Base-by-base conservation (phyloP, 2,888 invertebrate species). In the Candidula unifasciata region DNA sequence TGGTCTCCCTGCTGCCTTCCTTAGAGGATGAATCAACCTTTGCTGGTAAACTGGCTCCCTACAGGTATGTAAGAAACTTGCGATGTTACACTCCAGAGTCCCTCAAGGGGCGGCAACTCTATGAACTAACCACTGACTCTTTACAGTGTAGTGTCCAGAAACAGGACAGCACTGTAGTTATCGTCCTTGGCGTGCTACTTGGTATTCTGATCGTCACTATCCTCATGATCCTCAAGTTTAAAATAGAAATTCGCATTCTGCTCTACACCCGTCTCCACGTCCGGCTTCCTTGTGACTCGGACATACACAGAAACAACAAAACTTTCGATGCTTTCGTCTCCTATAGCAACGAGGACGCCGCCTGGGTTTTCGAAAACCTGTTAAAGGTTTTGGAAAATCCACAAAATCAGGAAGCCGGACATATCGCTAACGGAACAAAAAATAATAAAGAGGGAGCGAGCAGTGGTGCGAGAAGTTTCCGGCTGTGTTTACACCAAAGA, bases 291-390 rank as follows among this genome's bases (percentile, higher is more conserved):
- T 90, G 91, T 64, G 87, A 85, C 16, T 64, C 57, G 18, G 85
- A 86, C 18, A 52, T 13, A 10, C 73, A 76, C 2, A 60, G 54
- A 35, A 37, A 83, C 6, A 44, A 21, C 10, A 88, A 87, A 74
- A 83, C 30, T 18, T 97, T 96, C 94, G 97, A 97, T 94, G 97
- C 97, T 78, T 97, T 97, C 94, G 96, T 97, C 89, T 96, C 97
- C 93, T 97, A 97, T 94, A 96, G 96, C 94, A 96, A 96, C 71
- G 96, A 97, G 94, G 97, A 97, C 94, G 97, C 97, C 93, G 96
- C 96, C 81, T 97, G 97, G 95, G 97, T 97, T 71, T 96, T 96
- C 66, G 96, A 97, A 92, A 96, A 96, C 90, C 94, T 97, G 71
- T 96, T 96, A 35, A 96, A 96, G 35, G 96, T 96, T 87, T 94